Evolutionary conservation across 37 sponge, comb jelly and placozoan genomes (phyloP).

Genomic region (Hexactinellida sp.): DNA sequence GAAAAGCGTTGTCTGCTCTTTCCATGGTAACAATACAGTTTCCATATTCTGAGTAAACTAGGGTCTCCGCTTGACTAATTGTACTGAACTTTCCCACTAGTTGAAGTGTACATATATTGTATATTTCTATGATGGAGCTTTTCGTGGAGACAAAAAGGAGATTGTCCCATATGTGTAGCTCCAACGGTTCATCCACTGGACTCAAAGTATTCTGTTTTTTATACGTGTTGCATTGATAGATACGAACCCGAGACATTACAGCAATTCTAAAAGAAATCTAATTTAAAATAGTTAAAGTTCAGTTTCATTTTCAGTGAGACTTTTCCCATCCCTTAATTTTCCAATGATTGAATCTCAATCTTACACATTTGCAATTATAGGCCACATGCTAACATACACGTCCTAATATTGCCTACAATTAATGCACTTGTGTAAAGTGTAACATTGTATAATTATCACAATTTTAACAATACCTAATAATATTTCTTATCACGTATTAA

Average conservation of each 20-base stretch:
- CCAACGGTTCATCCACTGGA: not conserved
- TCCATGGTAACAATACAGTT: not conserved
- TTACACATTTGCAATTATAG: no score
- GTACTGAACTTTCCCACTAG: not conserved
- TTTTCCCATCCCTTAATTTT: no score
- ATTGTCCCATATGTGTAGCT: conserved; percentile 11
- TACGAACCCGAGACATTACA: not conserved
- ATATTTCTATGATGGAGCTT: not conserved
- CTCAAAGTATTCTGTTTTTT: not conserved
- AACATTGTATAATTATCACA: no score
- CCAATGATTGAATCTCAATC: no score
- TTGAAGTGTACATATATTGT: not conserved
- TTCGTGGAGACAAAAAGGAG: not conserved
- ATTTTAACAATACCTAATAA: no score
- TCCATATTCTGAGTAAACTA: not conserved
- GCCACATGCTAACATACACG: no score
- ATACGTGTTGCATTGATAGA: not conserved
- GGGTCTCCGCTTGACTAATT: conserved; percentile 1
- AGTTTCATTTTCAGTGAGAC: no score
- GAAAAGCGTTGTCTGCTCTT: not conserved
- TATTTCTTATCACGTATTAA: no score
- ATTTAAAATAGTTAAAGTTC: no score
- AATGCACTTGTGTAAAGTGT: no score
- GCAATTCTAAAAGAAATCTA: no score
- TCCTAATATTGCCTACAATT: no score